Base-by-base conservation (phyloP, 1,140 invertebrate genomes). In the Epicauta chinensis region DNA sequence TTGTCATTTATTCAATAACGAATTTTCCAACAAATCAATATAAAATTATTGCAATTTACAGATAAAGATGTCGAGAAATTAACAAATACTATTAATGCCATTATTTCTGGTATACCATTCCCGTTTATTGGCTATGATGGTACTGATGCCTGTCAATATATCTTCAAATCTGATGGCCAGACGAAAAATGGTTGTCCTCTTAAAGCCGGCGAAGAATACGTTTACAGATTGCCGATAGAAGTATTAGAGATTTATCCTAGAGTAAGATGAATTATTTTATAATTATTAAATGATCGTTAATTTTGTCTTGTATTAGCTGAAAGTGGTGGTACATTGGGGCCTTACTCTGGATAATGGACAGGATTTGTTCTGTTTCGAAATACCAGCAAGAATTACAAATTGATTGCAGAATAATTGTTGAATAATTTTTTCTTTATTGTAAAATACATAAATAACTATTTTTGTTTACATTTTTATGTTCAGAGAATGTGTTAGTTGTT, bases 71-170 rank as follows among this genome's bases (percentile, higher is more conserved):
- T 77, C 11, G 54, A 67, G 10, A 66, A 55, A 1, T 32, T 83
- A 30, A 72, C 37, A 2, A 81, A 77, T n/a, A 66, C 71, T 3
- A 84, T 88, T 1, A 65, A 65, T 50, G 86, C 83, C 0, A 68
- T 74, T 1, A 73, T 87, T 11, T 58, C 76, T 4, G 77, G 77
- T 1, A 62, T 87, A 3, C 70, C 77, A 0, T 62, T 90, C 44
- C 86, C 87, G 0, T 89, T 88, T 63, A 68, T 87, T 5, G 86
- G 87, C 17, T 83, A 87, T 1, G 84, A 89, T 58, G 81, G 81
- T n/a, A 76, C 73, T 2, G 73, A 76, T 32, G 81, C 85, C 2
- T 89, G 86, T 59, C 68, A 74, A 35, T 79, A 81, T 51, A 72
- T 89, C 23, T 83, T 70, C 57, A 67, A 74, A 46, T 57, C 67